A percentile compares a stretch with the other conserved stretches of the same genome.
These are phyloP conservation scores for Drosophila maculinotata DNA, from an alignment of 2,888 invertebrate genomes.

Conservation along the genomic window DNA sequence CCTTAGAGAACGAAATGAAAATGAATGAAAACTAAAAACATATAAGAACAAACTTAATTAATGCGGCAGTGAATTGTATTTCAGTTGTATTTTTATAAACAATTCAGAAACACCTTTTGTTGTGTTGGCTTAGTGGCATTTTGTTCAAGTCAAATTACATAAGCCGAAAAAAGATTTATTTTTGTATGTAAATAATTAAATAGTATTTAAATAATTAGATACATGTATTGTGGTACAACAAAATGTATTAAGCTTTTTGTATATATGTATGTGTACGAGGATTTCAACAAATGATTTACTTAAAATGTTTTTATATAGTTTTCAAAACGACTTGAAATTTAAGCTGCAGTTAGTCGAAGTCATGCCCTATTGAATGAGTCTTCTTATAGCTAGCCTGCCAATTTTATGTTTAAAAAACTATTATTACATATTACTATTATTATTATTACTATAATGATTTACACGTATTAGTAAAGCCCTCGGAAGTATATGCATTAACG, in stretches of 20 bases:
- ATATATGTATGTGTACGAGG: slow-evolving; percentile 26
- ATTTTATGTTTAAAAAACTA: slow-evolving; percentile 53
- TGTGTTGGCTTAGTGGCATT: slow-evolving; percentile 56
- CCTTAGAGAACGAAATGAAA: slow-evolving; percentile 69
- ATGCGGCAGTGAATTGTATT: slow-evolving; percentile 51
- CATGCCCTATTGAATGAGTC: slow-evolving; percentile 69
- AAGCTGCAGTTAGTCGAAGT: slow-evolving; percentile 60
- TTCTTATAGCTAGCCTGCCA: slow-evolving; percentile 75
- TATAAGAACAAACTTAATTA: slow-evolving; percentile 25
- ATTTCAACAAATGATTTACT: slow-evolving; percentile 42
- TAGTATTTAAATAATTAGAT: slow-evolving; percentile 13
- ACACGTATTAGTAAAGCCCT: slow-evolving; percentile 13
- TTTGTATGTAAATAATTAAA: slow-evolving; percentile 60
- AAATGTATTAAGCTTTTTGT: slow-evolving; percentile 40
- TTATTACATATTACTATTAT: slow-evolving; percentile 28
- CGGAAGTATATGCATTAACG: slow-evolving; percentile 20
- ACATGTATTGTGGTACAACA: slow-evolving; percentile 30
- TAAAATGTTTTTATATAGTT: slow-evolving; percentile 43
- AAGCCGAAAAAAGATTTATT: slow-evolving; percentile 55
- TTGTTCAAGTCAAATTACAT: slow-evolving; percentile 50
- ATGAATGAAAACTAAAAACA: slow-evolving; percentile 33
- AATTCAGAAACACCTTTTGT: slow-evolving; percentile 53
- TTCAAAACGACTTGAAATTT: slow-evolving; percentile 31
- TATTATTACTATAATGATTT: slow-evolving; percentile 18
- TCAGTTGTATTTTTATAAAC: slow-evolving; percentile 45